phyloP scores from a whole-genome alignment of 2,888 invertebrate species.

The Sympetrum striolatum region DNA sequence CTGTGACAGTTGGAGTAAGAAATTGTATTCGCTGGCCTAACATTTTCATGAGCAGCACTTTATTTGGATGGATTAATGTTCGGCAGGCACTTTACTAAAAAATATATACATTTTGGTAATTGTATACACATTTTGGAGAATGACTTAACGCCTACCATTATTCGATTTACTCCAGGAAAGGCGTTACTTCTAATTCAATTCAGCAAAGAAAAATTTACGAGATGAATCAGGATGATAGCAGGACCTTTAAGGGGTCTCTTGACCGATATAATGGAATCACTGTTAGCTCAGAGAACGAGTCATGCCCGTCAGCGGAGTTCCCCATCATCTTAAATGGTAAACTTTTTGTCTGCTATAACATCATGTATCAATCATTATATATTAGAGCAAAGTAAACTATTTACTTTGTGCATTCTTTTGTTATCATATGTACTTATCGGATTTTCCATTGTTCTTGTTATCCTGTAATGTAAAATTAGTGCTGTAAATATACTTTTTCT shows the following conservation, averaged over 20 bases:
- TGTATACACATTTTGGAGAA: background rate
- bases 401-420: no score
- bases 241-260: constrained; percentile 49
- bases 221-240: background rate
- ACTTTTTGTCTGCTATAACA: constrained; percentile 48
- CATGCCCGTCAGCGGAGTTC: constrained; percentile 64
- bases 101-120: background rate
- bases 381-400: background rate
- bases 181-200: background rate
- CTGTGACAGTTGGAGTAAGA: background rate
- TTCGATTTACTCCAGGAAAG: background rate
- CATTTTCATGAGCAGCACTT: background rate
- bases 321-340: constrained; percentile 67
- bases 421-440: no score
- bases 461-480: constrained; percentile 45
- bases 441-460: constrained; percentile 40
- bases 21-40: background rate
- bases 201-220: background rate
- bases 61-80: background rate
- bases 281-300: constrained; percentile 69
- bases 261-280: constrained; percentile 79
- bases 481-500: constrained; percentile 49
- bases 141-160: background rate
- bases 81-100: background rate
- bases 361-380: background rate